Evolutionary conservation across 2,797 vertebrate genomes (phyloP).

Genomic region (Lacerta bilineata): DNA sequence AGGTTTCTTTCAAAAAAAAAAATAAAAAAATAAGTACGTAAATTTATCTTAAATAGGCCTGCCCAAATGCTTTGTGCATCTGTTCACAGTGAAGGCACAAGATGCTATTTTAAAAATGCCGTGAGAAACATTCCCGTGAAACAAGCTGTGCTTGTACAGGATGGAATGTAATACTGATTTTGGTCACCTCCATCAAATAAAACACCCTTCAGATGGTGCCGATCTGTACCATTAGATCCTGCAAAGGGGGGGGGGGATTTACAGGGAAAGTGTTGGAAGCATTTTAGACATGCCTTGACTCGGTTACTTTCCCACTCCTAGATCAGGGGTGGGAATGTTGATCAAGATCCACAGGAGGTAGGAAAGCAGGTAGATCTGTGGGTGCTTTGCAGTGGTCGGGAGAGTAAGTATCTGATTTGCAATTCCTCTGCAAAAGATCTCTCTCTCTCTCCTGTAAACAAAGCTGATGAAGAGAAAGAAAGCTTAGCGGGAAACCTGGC

Average conservation of each 20-base stretch:
- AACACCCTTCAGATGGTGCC: neutral
- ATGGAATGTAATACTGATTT: slow-evolving; percentile 4
- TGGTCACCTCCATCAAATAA: neutral
- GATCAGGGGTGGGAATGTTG: too few species aligned
- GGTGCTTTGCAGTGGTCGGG: too few species aligned
- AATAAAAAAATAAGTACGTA: neutral
- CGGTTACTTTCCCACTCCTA: too few species aligned
- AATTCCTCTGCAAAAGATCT: too few species aligned
- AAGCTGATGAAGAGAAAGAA: too few species aligned
- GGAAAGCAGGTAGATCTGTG: too few species aligned
- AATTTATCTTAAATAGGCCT: neutral
- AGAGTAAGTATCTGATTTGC: too few species aligned
- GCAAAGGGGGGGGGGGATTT: neutral
- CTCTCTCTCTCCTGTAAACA: too few species aligned
- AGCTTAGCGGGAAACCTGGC: too few species aligned
- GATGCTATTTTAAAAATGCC: slow-evolving; percentile 7
- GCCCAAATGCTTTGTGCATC: neutral
- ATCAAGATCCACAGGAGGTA: too few species aligned
- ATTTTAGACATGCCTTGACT: neutral
- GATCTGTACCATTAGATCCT: neutral
- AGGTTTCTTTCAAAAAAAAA: neutral
- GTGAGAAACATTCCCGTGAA: neutral
- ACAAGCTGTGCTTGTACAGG: neutral
- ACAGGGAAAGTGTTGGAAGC: neutral
- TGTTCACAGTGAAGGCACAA: slow-evolving; percentile 17